phyloP scores from a whole-genome alignment of 2,888 invertebrate genomes.

The Endotricha flammealis region DNA sequence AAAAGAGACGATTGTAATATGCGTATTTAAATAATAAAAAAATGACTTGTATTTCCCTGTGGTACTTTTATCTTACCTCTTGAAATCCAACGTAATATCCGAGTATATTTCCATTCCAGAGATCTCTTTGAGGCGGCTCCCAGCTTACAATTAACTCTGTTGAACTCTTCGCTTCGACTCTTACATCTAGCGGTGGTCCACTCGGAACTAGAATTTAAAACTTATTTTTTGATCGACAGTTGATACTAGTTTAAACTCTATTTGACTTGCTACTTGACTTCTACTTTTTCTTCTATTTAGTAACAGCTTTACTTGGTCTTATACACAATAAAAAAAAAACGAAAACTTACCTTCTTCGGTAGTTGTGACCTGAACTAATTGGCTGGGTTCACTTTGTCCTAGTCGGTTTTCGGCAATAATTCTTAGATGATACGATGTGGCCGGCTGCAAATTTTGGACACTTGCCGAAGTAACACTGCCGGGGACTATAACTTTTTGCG shows the following conservation, averaged over 20 bases:
- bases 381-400: conserved; percentile 92
- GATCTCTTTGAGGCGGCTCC: conserved; percentile 91
- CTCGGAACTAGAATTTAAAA: conserved; percentile 80
- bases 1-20: too few species aligned
- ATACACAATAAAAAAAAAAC: too few species aligned
- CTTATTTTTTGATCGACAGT: too few species aligned
- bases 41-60: too few species aligned
- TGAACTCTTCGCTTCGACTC: conserved; percentile 90
- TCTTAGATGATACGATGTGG: conserved; percentile 91
- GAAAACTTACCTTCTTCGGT: conserved; percentile 82
- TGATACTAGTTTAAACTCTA: too few species aligned
- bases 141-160: conserved; percentile 90
- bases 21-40: too few species aligned
- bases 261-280: too few species aligned
- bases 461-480: conserved; percentile 90
- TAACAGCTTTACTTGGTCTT: too few species aligned
- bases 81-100: conserved; percentile 94
- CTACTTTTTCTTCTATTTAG: too few species aligned
- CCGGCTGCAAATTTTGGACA: conserved; percentile 89
- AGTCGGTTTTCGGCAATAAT: conserved; percentile 93
- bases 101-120: conserved; percentile 92
- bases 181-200: conserved; percentile 88
- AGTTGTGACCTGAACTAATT: conserved; percentile 91
- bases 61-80: too few species aligned
- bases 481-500: conserved; percentile 88